Evolutionary conservation across 2,888 invertebrate genomes (phyloP).

Genomic region (Platypus cylindrus): DNA sequence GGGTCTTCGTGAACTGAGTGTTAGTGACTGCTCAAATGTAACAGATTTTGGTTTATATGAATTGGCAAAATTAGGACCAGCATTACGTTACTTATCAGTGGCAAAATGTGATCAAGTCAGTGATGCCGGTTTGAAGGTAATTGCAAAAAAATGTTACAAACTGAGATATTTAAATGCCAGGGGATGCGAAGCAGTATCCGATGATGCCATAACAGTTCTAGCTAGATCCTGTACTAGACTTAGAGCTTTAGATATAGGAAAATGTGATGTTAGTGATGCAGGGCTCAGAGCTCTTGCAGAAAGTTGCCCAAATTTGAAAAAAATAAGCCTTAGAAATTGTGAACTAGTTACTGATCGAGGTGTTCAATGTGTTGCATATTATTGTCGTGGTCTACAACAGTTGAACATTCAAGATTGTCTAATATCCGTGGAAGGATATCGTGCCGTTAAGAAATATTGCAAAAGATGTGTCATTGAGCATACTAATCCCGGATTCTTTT

Average conservation of each 20-base stretch:
- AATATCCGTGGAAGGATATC: slow-evolving; percentile 76
- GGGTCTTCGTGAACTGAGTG: slow-evolving; percentile 71
- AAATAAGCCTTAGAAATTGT: slow-evolving; percentile 80
- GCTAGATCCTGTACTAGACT: slow-evolving; percentile 76
- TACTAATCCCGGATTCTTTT: slow-evolving; percentile 88
- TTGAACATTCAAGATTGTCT: slow-evolving; percentile 89
- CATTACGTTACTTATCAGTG: slow-evolving; percentile 82
- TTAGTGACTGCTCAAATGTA: slow-evolving; percentile 80
- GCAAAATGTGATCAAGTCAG: slow-evolving; percentile 89
- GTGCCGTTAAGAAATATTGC: slow-evolving; percentile 86
- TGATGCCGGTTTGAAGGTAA: slow-evolving; percentile 77
- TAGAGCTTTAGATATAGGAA: slow-evolving; percentile 80
- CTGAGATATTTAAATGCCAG: slow-evolving; percentile 80
- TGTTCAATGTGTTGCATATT: slow-evolving; percentile 76
- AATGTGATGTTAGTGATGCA: slow-evolving; percentile 86
- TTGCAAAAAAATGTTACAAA: slow-evolving; percentile 80
- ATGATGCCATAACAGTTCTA: slow-evolving; percentile 77
- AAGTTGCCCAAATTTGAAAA: slow-evolving; percentile 81
- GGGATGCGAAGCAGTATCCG: slow-evolving; percentile 89
- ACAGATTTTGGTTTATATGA: slow-evolving; percentile 88
- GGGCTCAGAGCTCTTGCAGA: slow-evolving; percentile 77
- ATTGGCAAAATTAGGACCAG: slow-evolving; percentile 75
- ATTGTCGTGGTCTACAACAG: slow-evolving; percentile 79
- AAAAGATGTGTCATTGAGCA: slow-evolving; percentile 89
- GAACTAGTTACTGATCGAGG: slow-evolving; percentile 85